phyloP scores from a whole-genome alignment of 2,113 vertebrate genomes.

The Myiozetetes cayanensis region DNA sequence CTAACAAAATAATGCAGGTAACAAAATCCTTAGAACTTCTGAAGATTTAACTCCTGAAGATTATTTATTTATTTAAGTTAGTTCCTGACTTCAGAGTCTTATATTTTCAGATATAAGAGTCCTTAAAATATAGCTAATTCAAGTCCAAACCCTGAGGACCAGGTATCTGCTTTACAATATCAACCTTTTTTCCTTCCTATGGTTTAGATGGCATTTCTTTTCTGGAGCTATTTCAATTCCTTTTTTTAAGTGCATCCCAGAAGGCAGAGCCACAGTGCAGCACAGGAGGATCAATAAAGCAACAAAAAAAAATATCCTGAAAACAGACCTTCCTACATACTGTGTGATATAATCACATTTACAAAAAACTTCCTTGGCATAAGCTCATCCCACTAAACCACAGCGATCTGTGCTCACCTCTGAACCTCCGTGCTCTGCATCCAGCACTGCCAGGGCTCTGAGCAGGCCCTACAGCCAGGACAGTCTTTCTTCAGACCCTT shows the following conservation, averaged over 20 bases:
- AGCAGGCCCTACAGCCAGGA: background rate
- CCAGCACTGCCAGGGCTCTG: background rate
- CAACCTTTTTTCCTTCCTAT: background rate
- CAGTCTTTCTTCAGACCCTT: background rate
- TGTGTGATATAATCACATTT: background rate
- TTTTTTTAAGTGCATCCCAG: background rate
- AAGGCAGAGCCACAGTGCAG: constrained; percentile 6
- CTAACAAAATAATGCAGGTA: background rate
- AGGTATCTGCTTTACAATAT: background rate
- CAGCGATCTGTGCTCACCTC: background rate
- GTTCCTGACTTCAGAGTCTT: background rate
- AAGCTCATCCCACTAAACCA: background rate
- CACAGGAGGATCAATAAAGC: background rate
- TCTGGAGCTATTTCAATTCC: background rate
- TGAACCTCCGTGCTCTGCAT: background rate
- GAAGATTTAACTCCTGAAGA: background rate
- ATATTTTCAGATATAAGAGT: background rate
- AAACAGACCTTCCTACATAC: background rate
- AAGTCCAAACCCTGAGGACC: background rate
- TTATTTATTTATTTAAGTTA: background rate
- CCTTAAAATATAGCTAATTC: background rate
- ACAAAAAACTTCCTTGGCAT: background rate
- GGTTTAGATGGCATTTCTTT: background rate
- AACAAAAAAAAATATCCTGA: background rate
- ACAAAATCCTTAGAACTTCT: background rate